Evolutionary conservation across 2,888 invertebrate species (phyloP), one percentile per base, ranked within the genome.

Genomic region (Laothoe populi): DNA sequence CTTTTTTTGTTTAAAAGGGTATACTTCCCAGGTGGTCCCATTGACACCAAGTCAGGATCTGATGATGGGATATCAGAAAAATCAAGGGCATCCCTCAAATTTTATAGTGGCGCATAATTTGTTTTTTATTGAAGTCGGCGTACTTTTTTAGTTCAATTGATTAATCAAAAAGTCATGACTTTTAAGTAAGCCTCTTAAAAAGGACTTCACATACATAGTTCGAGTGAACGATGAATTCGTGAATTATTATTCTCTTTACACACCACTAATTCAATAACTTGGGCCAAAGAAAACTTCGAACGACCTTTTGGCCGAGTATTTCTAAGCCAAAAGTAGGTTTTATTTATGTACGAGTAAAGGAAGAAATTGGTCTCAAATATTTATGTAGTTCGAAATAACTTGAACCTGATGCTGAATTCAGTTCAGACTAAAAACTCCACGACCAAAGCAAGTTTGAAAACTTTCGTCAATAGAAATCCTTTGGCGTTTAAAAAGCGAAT

Each of bases 181-280:
- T 24, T 16, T 4, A 48, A 49, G 16, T 3, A 1, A 35, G 0
- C 3, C 11, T 11, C 31, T 19, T 53, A 35, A 10, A 53, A 53
- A 53, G 19, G 11, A 7, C 31, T 19, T 53, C 11, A 53, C 19
- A 16, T 35, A 53, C 11, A 53, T n/a, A 23, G n/a, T n/a, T 23
- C 19, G 4, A 53, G 11, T 19, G 19, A 35, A 53, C 31, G 53
- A 53, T 53, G 53, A 11, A 53, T 53, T 53, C 8, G 35, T 19
- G 35, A 35, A 53, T 53, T 53, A 53, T 31, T 4, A 53, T 53
- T 31, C 53, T 19, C 42, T 58, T n/a, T 23, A 58, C 42, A 24
- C 23, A 26, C 19, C 35, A 44, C 59, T 38, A 40, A 49, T 58
- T 61, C 58, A 48, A 49, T 24, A 42, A 58, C 24, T 23, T 42